Conservation (phyloP, 2,888 invertebrate species). For the Coleophora flavipennella region DNA sequence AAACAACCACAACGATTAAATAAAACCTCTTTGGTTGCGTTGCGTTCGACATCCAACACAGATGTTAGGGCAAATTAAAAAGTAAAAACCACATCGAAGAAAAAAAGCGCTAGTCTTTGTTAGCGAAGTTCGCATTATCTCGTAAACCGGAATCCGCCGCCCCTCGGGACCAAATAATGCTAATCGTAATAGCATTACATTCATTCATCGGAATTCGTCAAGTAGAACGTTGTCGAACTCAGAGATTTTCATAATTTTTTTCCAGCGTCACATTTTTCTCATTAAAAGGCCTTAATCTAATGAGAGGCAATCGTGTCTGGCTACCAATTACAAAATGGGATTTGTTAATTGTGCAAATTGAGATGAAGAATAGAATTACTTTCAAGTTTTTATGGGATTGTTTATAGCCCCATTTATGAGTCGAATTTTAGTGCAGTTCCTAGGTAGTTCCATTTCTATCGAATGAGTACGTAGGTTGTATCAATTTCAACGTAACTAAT, state of each 20-base stretch:
- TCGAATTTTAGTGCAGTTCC: no score
- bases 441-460: no score
- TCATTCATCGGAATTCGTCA: slow-evolving; percentile 64
- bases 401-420: neutral
- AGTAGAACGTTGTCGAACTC: slow-evolving; percentile 35
- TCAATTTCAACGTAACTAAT: no score
- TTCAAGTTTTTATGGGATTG: neutral
- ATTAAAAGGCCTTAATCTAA: slow-evolving; percentile 50
- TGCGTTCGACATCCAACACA: slow-evolving; percentile 37
- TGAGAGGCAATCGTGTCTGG: slow-evolving; percentile 20
- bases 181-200: slow-evolving; percentile 71
- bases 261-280: slow-evolving; percentile 41
- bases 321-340: slow-evolving; percentile 12
- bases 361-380: slow-evolving; percentile 1
- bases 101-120: slow-evolving; percentile 44
- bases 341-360: slow-evolving; percentile 13
- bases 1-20: slow-evolving; percentile 66
- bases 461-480: no score
- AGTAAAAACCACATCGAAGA: slow-evolving; percentile 23
- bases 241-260: slow-evolving; percentile 48
- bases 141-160: slow-evolving; percentile 64
- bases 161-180: slow-evolving; percentile 62
- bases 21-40: slow-evolving; percentile 42
- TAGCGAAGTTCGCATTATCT: slow-evolving; percentile 61
- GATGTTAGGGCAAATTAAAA: slow-evolving; percentile 60